These are phyloP conservation scores for Nylanderia fulva DNA, from an alignment of 1,140 invertebrate species.

Conservation along the genomic window DNA sequence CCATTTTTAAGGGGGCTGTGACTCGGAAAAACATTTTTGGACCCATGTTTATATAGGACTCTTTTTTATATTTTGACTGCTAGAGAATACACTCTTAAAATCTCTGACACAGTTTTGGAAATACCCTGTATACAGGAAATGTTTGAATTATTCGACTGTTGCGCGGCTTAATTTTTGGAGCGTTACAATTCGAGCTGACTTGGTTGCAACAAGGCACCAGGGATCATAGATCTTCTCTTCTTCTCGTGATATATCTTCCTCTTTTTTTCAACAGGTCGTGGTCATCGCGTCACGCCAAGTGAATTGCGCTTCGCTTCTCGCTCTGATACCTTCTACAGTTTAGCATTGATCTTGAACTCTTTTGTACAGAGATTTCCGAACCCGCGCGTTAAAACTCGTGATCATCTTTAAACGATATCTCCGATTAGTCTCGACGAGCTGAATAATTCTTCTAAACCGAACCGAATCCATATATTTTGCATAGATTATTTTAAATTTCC, in stretches of 20 bases:
- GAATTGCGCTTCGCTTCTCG: conserved; percentile 38
- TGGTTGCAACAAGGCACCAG: conserved; percentile 6
- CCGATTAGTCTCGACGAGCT: background rate
- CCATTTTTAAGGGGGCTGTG: no score
- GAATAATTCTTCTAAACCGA: background rate
- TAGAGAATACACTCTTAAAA: no score
- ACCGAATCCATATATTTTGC: background rate
- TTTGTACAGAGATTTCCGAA: conserved; percentile 7
- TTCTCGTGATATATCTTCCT: conserved; percentile 36
- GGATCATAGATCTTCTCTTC: background rate
- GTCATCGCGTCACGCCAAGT: conserved; percentile 31
- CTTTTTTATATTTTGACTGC: no score
- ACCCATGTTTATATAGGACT: no score
- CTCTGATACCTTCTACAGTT: conserved; percentile 34
- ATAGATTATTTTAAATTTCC: background rate
- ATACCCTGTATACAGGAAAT: no score
- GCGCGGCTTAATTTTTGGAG: conserved; percentile 6
- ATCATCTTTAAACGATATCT: background rate
- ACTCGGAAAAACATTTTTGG: no score
- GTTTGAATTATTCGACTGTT: conserved; percentile 1
- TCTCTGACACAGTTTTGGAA: no score
- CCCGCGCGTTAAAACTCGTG: background rate
- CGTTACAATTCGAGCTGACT: background rate
- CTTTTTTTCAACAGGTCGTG: conserved; percentile 37
- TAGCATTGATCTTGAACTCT: conserved; percentile 47